Evolutionary conservation across 1,140 invertebrate genomes (phyloP).

Genomic region (Neomicropteryx cornuta): DNA sequence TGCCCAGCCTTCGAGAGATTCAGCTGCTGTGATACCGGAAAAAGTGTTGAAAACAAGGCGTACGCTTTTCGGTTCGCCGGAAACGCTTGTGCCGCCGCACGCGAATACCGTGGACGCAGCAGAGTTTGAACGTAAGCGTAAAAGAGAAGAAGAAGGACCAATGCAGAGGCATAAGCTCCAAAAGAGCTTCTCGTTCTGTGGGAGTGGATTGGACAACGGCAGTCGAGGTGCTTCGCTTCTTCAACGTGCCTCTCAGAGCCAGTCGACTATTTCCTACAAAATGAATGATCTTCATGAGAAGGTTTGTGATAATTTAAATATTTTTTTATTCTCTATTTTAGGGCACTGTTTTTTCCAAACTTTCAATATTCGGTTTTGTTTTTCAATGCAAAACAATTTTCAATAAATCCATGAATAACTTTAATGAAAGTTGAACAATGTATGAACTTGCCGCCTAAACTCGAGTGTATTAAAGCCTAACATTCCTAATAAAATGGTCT

Average conservation of each 20-base stretch:
- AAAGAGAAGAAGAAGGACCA: slow-evolving; percentile 15
- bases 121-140: slow-evolving; percentile 9
- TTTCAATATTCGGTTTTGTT: slow-evolving; percentile 5
- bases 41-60: slow-evolving; percentile 41
- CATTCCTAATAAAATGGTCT: too few species aligned
- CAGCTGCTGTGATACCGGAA: slow-evolving; percentile 23
- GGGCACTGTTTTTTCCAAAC: slow-evolving; percentile 5
- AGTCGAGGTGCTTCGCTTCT: not conserved
- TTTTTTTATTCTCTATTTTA: slow-evolving; percentile 1
- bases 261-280: slow-evolving; percentile 26
- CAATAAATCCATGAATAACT: too few species aligned
- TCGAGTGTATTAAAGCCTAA: too few species aligned
- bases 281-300: slow-evolving; percentile 49
- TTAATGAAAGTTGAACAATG: too few species aligned
- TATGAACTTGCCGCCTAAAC: too few species aligned
- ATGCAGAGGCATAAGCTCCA: slow-evolving; percentile 40
- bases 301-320: slow-evolving; percentile 26
- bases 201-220: slow-evolving; percentile 19
- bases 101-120: too few species aligned
- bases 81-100: too few species aligned
- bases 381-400: too few species aligned
- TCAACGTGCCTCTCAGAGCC: slow-evolving; percentile 21
- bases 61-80: slow-evolving; percentile 45
- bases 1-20: slow-evolving; percentile 23
- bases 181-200: slow-evolving; percentile 49